Conservation (phyloP, 2,888 invertebrate species). For the Perizoma affinitatum region DNA sequence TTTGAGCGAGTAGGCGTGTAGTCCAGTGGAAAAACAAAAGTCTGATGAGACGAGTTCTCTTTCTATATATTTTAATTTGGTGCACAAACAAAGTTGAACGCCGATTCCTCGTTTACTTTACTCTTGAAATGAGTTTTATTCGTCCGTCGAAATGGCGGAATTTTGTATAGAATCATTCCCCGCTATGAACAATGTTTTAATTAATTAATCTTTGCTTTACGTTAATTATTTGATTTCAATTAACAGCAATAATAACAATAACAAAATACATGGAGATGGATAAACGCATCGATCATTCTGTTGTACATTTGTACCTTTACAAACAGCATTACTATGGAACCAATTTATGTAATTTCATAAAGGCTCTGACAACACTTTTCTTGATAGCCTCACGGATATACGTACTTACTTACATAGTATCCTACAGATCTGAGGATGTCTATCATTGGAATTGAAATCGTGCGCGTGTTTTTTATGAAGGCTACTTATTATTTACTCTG, state of each 20-base stretch:
- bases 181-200: constrained; percentile 43
- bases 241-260: constrained; percentile 29
- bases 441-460: no score
- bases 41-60: constrained; percentile 10
- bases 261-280: no score
- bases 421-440: no score
- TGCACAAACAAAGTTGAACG: constrained; percentile 33
- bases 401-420: no score
- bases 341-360: no score
- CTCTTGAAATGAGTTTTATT: constrained; percentile 38
- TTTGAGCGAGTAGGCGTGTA: background rate
- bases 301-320: no score
- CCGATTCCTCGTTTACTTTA: constrained; percentile 42
- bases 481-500: no score
- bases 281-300: no score
- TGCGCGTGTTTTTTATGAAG: no score
- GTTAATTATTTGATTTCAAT: constrained; percentile 45
- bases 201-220: constrained; percentile 46
- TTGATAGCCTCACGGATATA: no score
- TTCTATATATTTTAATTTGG: constrained; percentile 35
- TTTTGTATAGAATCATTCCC: constrained; percentile 41
- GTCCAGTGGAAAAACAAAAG: constrained; percentile 17
- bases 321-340: no score
- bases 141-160: constrained; percentile 33
- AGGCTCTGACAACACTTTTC: no score